phyloP scores from a whole-genome alignment of 2,888 invertebrate genomes.

The Scrobipalpa costella region DNA sequence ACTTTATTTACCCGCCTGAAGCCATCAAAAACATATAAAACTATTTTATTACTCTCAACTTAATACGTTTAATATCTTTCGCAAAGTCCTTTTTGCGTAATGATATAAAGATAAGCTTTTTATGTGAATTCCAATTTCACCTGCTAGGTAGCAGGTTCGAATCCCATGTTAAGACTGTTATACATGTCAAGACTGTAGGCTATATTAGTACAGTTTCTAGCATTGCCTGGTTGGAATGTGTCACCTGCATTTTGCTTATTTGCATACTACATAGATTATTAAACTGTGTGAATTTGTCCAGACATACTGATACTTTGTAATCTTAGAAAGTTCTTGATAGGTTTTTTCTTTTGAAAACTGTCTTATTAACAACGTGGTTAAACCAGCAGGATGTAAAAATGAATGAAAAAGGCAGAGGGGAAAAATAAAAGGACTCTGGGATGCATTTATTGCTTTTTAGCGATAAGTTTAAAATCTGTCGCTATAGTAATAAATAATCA shows the following conservation, averaged over 20 bases:
- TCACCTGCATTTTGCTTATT: slow-evolving; percentile 14
- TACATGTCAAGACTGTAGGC: slow-evolving; percentile 6
- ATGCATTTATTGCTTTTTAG: too few species aligned
- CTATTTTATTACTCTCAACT: slow-evolving; percentile 8
- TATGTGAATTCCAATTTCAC: slow-evolving; percentile 9
- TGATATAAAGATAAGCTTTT: slow-evolving; percentile 9
- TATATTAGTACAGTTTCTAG: slow-evolving; percentile 4
- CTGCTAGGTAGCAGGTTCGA: slow-evolving; percentile 13
- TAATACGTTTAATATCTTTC: slow-evolving; percentile 8
- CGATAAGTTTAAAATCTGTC: too few species aligned
- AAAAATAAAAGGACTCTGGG: too few species aligned
- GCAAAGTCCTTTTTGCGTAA: background rate
- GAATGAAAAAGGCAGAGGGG: too few species aligned
- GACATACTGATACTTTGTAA: too few species aligned
- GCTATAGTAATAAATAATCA: too few species aligned
- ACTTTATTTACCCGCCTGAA: slow-evolving; percentile 2
- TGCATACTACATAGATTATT: slow-evolving; percentile 1
- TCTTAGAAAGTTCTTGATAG: background rate
- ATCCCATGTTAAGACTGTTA: background rate
- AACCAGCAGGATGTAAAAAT: too few species aligned
- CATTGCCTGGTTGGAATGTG: background rate
- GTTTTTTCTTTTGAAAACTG: too few species aligned
- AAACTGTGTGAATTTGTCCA: too few species aligned
- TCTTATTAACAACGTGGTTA: too few species aligned
- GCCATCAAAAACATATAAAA: slow-evolving; percentile 2